Evolutionary conservation across 1,140 invertebrate species (phyloP), one percentile per base, ranked within the genome.

Genomic region (Neuroterus valhalla): DNA sequence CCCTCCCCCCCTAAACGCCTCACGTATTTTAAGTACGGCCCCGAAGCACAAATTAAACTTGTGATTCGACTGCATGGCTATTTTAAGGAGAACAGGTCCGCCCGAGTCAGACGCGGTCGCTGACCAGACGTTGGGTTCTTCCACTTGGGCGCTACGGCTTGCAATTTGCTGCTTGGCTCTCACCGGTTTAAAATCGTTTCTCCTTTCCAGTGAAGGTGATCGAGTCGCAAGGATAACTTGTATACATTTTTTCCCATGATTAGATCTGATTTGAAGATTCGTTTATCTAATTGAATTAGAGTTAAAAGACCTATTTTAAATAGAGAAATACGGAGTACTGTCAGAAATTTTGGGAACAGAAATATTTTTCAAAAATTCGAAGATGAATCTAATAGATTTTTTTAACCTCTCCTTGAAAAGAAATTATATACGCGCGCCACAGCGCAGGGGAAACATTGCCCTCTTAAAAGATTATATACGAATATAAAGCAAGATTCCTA

Each of bases 101-200:
- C 19, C 19, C 17, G 23, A 23, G 38, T 10, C 45, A 21, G 50
- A 74, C 6, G 15, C 10, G 1, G 12, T 15, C 77, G 1, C 80
- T 76, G 78, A 78, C 74, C 48, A 48, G n/a, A 76, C 71, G 62
- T 8, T 55, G 68, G 76, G 26, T 71, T 66, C 70, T 76, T 76
- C 43, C 68, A 77, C 69, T 79, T 50, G 1, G 42, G 23, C 38
- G 23, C 14, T 14, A 38, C 10, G 26, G 23, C 66, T 38, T 2
- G 15, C n/a, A 68, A 15, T 68, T 19, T n/a, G 14, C 67, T 23
- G 67, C 42, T 68, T 42, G 21, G 42, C 48, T n/a, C 21, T 50
- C 19, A 50, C 48, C 11, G 6, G 10, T 50, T 19, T 50, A 11
- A 21, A 19, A 17, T 10, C 12, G 23, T 31, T 38, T 62, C 55